Evolutionary conservation across 2,797 vertebrate species (phyloP).

Genomic region (Rhincodon typus): DNA sequence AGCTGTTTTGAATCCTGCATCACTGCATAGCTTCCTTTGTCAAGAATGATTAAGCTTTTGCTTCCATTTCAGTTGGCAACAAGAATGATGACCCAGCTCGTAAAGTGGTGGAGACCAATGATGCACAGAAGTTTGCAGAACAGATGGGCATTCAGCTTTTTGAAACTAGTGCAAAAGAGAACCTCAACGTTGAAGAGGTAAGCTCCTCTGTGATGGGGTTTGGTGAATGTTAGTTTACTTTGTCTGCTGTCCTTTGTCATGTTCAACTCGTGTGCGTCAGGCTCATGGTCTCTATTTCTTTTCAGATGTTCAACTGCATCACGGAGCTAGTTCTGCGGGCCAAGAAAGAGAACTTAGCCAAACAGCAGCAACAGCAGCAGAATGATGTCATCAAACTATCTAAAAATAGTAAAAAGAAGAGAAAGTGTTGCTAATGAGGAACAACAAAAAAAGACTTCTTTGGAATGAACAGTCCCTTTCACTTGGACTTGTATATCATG

Average conservation of each 20-base stretch:
- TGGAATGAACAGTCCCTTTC: slow-evolving; percentile 63
- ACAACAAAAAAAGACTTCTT: slow-evolving; percentile 47
- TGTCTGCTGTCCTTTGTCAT: slow-evolving; percentile 23
- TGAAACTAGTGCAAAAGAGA: slow-evolving; percentile 98
- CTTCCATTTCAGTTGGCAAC: slow-evolving; percentile 76
- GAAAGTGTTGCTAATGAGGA: slow-evolving; percentile 84
- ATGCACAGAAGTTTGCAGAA: slow-evolving; percentile 94
- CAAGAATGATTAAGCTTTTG: not conserved
- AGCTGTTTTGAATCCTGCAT: not conserved
- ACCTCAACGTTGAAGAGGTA: slow-evolving; percentile 96
- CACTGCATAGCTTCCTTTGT: not conserved
- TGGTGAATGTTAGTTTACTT: fast-evolving
- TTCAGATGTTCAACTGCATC: slow-evolving; percentile 99
- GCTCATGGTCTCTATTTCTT: slow-evolving; percentile 39
- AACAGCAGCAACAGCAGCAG: slow-evolving; percentile 96
- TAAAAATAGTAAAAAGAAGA: slow-evolving; percentile 98
- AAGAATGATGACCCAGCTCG: slow-evolving; percentile 95
- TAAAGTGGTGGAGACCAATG: slow-evolving; percentile 96
- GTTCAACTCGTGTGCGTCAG: not conserved
- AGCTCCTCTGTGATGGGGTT: not conserved
- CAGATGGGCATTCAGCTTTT: slow-evolving; percentile 98
- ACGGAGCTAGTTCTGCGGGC: slow-evolving; percentile 93
- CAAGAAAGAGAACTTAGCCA: slow-evolving; percentile 94
- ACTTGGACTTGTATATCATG: slow-evolving; percentile 63
- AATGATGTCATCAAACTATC: slow-evolving; percentile 95